These are phyloP conservation scores for Ametastegia equiseti DNA, from an alignment of 2,888 invertebrate species.

Conservation along the genomic window DNA sequence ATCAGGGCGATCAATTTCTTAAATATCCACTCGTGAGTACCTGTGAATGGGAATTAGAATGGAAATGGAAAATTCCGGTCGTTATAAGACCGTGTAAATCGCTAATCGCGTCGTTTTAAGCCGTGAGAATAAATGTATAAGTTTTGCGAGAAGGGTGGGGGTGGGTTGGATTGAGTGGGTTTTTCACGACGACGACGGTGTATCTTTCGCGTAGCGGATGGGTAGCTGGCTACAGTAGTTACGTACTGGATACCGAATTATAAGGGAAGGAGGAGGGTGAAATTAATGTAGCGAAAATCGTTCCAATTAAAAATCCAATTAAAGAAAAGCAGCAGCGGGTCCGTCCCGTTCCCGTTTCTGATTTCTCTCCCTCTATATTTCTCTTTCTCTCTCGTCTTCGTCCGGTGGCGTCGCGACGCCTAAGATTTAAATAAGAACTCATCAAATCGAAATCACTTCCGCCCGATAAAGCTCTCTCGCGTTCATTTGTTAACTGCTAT, in stretches of 20 bases:
- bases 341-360: conserved; percentile 35
- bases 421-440: conserved; percentile 70
- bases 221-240: too few species aligned
- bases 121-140: too few species aligned
- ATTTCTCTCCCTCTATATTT: background rate
- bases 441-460: conserved; percentile 74
- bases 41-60: too few species aligned
- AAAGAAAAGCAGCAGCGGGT: conserved; percentile 64
- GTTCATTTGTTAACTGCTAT: conserved; percentile 73
- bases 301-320: conserved; percentile 75
- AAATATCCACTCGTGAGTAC: too few species aligned
- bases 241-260: background rate
- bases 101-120: too few species aligned
- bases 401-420: conserved; percentile 51
- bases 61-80: too few species aligned
- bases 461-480: conserved; percentile 71
- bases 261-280: conserved; percentile 51
- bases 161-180: too few species aligned
- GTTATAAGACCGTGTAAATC: too few species aligned
- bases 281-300: conserved; percentile 72
- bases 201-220: background rate
- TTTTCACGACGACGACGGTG: too few species aligned
- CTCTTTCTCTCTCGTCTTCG: background rate
- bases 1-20: too few species aligned
- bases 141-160: too few species aligned